phyloP scores from a whole-genome alignment of 1,140 invertebrate genomes.

The Helicoverpa zea region DNA sequence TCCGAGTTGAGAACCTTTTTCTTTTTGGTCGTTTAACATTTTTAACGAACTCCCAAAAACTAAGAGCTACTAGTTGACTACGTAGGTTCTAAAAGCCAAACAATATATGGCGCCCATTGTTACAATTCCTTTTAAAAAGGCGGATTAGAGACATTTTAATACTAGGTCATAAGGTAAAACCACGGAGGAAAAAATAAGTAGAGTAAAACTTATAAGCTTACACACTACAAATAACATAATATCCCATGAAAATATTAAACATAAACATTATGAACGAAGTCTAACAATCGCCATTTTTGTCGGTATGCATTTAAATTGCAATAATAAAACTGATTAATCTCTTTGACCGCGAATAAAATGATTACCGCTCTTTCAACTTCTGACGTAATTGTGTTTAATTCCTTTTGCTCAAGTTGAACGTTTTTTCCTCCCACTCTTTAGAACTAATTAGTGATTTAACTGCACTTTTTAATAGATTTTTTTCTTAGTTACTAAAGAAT shows the following conservation, averaged over 20 bases:
- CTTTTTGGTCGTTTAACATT: no score
- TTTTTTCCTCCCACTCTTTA: conserved; percentile 31
- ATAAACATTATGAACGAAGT: no score
- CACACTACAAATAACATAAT: not conserved
- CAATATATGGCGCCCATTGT: no score
- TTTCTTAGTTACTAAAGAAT: conserved; percentile 40
- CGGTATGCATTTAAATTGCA: conserved; percentile 30
- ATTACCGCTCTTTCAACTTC: conserved; percentile 34
- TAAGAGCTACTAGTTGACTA: no score
- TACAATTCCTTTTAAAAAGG: no score
- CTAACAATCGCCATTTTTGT: not conserved
- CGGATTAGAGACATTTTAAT: no score
- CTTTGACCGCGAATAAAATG: conserved; percentile 36
- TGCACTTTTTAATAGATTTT: conserved; percentile 42
- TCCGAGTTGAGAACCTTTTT: no score
- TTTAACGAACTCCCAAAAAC: no score
- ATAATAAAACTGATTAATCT: conserved; percentile 36
- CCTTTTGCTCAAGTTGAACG: conserved; percentile 19
- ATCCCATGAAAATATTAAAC: no score
- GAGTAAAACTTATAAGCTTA: not conserved
- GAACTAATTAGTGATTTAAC: conserved; percentile 47
- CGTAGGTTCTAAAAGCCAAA: no score
- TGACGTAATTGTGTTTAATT: conserved; percentile 40
- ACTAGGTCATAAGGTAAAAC: no score
- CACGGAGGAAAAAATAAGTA: no score